Base-by-base conservation (phyloP, 2,888 invertebrate species). In the Polydrusus cervinus region DNA sequence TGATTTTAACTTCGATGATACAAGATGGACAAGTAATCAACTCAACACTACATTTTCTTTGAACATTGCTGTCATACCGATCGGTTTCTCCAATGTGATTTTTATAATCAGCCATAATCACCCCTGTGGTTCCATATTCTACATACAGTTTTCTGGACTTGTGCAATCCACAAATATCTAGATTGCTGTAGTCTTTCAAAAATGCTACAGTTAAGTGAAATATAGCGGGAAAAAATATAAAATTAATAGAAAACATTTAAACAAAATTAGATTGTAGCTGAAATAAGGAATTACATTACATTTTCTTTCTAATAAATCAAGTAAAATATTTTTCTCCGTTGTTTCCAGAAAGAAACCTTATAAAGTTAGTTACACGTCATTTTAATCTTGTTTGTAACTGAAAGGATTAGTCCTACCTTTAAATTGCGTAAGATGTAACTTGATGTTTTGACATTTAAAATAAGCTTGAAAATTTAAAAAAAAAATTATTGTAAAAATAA, bases 11-110 rank as follows among this genome's bases (percentile, higher is more conserved):
- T 45, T 87, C 86, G 71, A 92, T 90, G 64, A 93, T 89, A 83
- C 93, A 93, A 16, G 92, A 92, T 0, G 93, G 91, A 83, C 93
- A 93, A 2, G 93, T 92, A 51, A 93, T 90, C 78, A 93, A 87
- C 84, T 93, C 93, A 69, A 92, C 85, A 78, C 89, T 90, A 83
- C 93, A 93, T 79, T 79, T 80, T 66, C 90, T 90, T 76, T 89
- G 88, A n/a, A 65, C 62, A 68, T 73, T 77, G 18, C 34, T 14
- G 20, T 51, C 75, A 30, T 43, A 55, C 3, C 8, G 34, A 34
- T 43, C 73, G 20, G 38, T 47, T 34, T 73, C 49, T 1, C 30
- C 18, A n/a, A 16, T 20, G 6, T 18, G 79, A 71, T 83, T 82
- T 53, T 83, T 76, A 80, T 84, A 85, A 68, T 83, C 82, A n/a